These are phyloP conservation scores for Camptogramma bilineatum DNA, from an alignment of 2,888 invertebrate genomes.

Conservation along the genomic window DNA sequence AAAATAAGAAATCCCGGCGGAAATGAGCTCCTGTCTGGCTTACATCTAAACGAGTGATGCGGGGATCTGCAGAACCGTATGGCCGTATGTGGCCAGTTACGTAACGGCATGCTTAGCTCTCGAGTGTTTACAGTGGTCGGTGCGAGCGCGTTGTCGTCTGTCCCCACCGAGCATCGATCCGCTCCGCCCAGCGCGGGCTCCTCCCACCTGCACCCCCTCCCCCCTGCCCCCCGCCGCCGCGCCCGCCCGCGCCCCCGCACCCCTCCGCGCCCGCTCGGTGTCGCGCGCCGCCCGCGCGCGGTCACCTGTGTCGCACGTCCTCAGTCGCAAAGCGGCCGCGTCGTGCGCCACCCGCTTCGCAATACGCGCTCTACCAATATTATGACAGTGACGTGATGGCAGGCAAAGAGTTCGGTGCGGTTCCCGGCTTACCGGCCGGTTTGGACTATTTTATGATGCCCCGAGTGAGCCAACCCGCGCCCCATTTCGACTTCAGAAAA, in stretches of 20 bases:
- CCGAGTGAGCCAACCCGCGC: constrained; percentile 92
- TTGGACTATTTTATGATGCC: constrained; percentile 84
- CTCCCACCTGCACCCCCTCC: constrained; percentile 73
- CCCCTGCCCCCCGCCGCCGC: constrained; percentile 46
- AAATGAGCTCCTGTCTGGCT: constrained; percentile 32
- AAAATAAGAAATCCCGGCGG: constrained; percentile 34
- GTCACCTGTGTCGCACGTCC: constrained; percentile 86
- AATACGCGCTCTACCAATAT: constrained; percentile 60
- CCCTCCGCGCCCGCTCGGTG: constrained; percentile 76
- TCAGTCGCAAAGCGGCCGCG: constrained; percentile 85
- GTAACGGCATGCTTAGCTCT: constrained; percentile 69
- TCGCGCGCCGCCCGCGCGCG: constrained; percentile 80
- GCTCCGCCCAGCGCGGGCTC: constrained; percentile 82
- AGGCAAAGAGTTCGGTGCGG: constrained; percentile 80
- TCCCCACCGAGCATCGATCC: constrained; percentile 84
- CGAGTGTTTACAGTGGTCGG: constrained; percentile 76
- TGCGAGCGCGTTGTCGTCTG: constrained; percentile 77
- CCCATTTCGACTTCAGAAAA: constrained; percentile 94
- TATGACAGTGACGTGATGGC: constrained; percentile 84
- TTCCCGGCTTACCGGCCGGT: constrained; percentile 79
- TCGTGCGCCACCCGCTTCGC: constrained; percentile 85
- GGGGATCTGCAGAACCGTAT: constrained; percentile 50
- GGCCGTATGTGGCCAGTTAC: constrained; percentile 61
- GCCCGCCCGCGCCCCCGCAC: constrained; percentile 50
- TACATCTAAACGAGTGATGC: constrained; percentile 39